Percentiles rank a stretch among this genome's conserved stretches.
phyloP scores from a whole-genome alignment of 2,888 invertebrate genomes.

The Epinotia brunnichana region DNA sequence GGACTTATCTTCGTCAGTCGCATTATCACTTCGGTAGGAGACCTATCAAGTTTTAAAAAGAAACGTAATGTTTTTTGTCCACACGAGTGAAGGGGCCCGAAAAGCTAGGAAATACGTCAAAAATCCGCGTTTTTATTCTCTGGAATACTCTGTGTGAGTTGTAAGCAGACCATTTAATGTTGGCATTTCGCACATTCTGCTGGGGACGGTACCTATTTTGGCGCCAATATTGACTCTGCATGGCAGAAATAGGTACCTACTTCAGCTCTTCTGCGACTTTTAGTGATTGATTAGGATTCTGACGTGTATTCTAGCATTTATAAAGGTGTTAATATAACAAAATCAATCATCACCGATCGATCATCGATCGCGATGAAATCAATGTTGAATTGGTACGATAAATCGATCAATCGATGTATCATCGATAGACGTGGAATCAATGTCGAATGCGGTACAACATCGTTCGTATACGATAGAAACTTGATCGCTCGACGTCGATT shows the following conservation, averaged over 20 bases:
- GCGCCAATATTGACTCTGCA: background rate
- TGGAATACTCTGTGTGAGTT: background rate
- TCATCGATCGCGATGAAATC: background rate
- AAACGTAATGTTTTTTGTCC: background rate
- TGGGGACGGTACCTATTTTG: background rate
- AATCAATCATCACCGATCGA: background rate
- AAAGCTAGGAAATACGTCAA: background rate
- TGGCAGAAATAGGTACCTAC: background rate
- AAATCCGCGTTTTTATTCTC: background rate
- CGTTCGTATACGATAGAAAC: too few species aligned
- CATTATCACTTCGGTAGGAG: background rate
- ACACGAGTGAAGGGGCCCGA: background rate
- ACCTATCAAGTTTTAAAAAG: background rate
- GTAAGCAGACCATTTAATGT: background rate
- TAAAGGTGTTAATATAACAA: background rate
- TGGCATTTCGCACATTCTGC: background rate
- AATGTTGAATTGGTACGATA: too few species aligned
- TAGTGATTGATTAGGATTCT: background rate
- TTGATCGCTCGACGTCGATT: background rate
- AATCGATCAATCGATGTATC: too few species aligned
- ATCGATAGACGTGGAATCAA: too few species aligned
- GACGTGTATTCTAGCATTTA: background rate
- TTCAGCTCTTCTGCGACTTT: too few species aligned
- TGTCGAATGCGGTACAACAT: too few species aligned
- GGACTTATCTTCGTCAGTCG: background rate